phyloP scores from a whole-genome alignment of 2,797 vertebrate species.

The Adelosebastes latens region DNA sequence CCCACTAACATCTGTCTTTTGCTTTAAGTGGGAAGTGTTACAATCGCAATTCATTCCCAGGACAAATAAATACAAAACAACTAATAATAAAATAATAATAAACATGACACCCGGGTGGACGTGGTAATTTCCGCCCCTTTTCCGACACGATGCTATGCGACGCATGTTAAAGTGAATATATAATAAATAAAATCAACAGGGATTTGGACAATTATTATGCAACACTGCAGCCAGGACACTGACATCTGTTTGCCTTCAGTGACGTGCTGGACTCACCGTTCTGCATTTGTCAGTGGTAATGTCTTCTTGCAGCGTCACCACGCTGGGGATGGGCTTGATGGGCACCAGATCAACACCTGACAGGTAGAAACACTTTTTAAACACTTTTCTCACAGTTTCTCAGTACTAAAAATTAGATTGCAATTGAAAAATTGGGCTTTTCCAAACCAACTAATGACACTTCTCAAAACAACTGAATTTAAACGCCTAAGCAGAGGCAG shows the following conservation, averaged over 20 bases:
- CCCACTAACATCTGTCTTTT: too few species aligned
- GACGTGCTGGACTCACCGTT: constrained; percentile 82
- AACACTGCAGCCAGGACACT: neutral
- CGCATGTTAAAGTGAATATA: too few species aligned
- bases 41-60: too few species aligned
- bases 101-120: too few species aligned
- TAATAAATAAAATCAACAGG: too few species aligned
- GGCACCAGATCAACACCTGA: constrained; percentile 95
- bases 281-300: constrained; percentile 95
- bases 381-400: neutral
- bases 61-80: too few species aligned
- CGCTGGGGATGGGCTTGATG: constrained; percentile 93
- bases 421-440: neutral
- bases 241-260: neutral
- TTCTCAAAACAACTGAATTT: neutral
- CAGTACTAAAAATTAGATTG: neutral
- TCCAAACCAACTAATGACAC: neutral
- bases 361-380: neutral
- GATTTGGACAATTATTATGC: neutral
- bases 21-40: too few species aligned
- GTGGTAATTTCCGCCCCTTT: rapidly evolving
- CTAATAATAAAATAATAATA: too few species aligned
- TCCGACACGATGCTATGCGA: rapidly evolving
- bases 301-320: constrained; percentile 93
- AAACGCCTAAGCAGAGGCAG: neutral